Base-by-base conservation (phyloP, 2,888 invertebrate genomes). In the Nymphalis c-album region DNA sequence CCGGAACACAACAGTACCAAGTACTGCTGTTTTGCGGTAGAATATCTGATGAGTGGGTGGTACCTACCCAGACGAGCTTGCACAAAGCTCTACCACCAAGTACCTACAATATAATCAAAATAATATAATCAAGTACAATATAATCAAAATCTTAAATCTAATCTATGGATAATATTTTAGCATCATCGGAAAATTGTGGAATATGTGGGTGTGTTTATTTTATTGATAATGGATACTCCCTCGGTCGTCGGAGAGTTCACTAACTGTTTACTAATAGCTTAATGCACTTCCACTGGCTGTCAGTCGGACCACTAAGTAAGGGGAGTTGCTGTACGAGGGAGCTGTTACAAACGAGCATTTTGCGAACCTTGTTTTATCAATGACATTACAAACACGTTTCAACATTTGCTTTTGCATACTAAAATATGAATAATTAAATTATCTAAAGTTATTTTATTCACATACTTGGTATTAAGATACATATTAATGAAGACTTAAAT, bases 191-290 rank as follows among this genome's bases (percentile, higher is more conserved):
- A 22, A 55, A 31, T 55, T 17, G 53, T 31, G 31, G 53, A 31
- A 17, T 13, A 22, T 17, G 22, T 26, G 26, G n/a, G 17, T n/a
- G 26, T 26, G 17, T 55, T 47, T 40, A 46, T 18, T 61, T 45
- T 59, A 35, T 60, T 35, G 48, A 60, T 60, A 67, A 62, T 67
- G 66, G 67, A 67, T 68, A 70, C 63, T 50, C 58, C 47, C 62
- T 67, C 76, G 73, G 74, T 75, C 72, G 77, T 72, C 71, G 72
- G 69, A 75, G 74, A 77, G 78, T 79, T 76, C 74, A 81, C 82
- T 84, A 85, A 85, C 80, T 85, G 82, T 85, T 86, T 85, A 82
- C 86, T 87, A 89, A 89, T 88, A 85, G 84, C 84, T 85, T 86
- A 88, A 88, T 88, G 86, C 84, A 87, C 85, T 86, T 80, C 81